Base-by-base conservation (phyloP, 92 coral and sea anemone species). In the Blastomussa wellsi region DNA sequence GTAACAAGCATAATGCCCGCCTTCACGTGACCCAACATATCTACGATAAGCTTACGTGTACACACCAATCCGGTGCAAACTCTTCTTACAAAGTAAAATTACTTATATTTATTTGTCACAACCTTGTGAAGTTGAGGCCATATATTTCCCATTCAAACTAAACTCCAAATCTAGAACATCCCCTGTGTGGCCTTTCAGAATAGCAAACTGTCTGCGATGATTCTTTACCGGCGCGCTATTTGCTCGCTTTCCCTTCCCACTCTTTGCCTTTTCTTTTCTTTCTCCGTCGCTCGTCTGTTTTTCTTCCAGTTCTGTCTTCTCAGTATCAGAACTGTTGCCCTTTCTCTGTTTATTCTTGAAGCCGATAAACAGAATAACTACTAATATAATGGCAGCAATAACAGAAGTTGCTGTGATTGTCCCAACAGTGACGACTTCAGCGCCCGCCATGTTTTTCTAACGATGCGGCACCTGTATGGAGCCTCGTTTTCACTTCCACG, bases 91-190 rank as follows among this genome's bases (percentile, higher is more conserved):
- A 47, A 22, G 32, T 7, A 31, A 48, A 4, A 16, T 33, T 7
- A 4, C 11, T 29, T 41, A 33, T 26, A 35, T 32, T 77, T 33
- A 28, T 22, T 52, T 35, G 48, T 52, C 55, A 60, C 76, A 88
- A 97, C 99, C 99, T 97, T 93, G 91, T 24, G 99, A 84, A 39
- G 92, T 90, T 9, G 99, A 94, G 0, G 97, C 99, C 74, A 97
- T 82, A 55, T 81, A 83, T 93, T 97, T 97, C 78, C 95, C 99
- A 74, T 97, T 97, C 77, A 75, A 35, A 76, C 94, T 97, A 88
- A 94, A 94, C 80, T 97, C 98, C 84, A 97, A 85, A 87, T 94
- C 95, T 76, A 86, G 87, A 10, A 97, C 95, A 82, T 90, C 88
- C 48, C 94, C 91, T 19, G 98, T 93, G 82, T 97, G 99, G 73